Base-by-base conservation (phyloP, 1,140 invertebrate genomes). In the Pseudobourletiella spinata region DNA sequence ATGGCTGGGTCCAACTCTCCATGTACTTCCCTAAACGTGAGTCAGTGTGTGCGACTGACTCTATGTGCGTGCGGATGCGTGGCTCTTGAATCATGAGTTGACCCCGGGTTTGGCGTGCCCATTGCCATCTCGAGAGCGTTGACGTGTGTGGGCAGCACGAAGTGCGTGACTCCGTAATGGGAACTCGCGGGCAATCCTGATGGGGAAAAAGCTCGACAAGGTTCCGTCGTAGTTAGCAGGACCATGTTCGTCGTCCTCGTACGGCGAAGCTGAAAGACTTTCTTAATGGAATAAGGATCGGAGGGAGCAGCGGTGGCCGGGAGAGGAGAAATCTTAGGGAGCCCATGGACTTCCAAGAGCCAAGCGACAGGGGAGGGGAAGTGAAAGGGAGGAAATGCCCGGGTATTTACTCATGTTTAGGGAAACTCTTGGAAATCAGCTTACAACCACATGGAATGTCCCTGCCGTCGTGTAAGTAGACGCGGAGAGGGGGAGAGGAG, bases 401-500 rank as follows among this genome's bases (percentile, higher is more conserved):
- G 48, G 48, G 18, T 51, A 51, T 51, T 51, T 51, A 51, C 48
- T 4, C 22, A 48, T 48, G 44, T 14, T 22, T 22, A 22, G 44
- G 44, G 22, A 22, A 51, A 51, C 6, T 3, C 14, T 51, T 51
- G 48, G 48, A 51, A 39, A 48, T 48, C 44, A 51, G 52, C 16
- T 50, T 24, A n/a, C 22, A n/a, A 11, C 46, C 6, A n/a, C 22
- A 24, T 11, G 11, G 16, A 11, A 24, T 20, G 20, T 24, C 11
- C 18, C 8, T 24, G 46, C 16, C 18, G 22, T 50, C 46, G n/a
- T n/a, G n/a, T 50, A n/a, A 50, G 46, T 18, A n/a, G n/a, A n/a
- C n/a, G n/a, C n/a, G n/a, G n/a, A n/a, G n/a, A n/a, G n/a, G n/a
- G n/a, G n/a, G n/a, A n/a, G n/a, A n/a, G n/a, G n/a, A n/a, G n/a